These are phyloP conservation scores for Creontiades dilutus DNA, from an alignment of 2,888 invertebrate species.

Conservation along the genomic window DNA sequence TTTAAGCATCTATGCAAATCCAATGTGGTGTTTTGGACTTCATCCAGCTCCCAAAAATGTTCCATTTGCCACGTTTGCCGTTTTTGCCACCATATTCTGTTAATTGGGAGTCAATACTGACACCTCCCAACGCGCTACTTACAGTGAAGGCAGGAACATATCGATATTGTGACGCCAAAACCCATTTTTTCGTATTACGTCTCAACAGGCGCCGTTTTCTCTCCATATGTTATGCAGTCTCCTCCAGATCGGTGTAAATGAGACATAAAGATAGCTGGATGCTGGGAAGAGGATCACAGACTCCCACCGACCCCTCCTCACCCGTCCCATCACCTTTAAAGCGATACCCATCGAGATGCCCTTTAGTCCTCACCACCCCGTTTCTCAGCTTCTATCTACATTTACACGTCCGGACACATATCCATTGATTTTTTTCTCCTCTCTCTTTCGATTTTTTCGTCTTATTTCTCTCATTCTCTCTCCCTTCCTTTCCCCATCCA, in stretches of 20 bases:
- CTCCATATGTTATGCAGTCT: not conserved
- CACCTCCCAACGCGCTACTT: no score
- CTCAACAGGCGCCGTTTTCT: not conserved
- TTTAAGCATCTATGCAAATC: no score
- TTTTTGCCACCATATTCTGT: no score
- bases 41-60: no score
- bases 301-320: not conserved
- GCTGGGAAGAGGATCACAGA: not conserved
- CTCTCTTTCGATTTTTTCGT: not conserved
- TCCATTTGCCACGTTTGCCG: no score
- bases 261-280: conserved; percentile 22
- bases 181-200: not conserved
- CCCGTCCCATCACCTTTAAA: not conserved
- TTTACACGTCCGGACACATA: conserved; percentile 39
- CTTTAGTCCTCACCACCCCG: conserved; percentile 23
- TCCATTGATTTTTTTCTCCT: conserved; percentile 25
- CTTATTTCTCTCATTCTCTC: not conserved
- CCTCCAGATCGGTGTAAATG: conserved; percentile 4
- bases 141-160: no score
- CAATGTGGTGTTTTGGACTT: no score
- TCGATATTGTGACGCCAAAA: not conserved
- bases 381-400: conserved; percentile 34
- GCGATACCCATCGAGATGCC: conserved; percentile 17
- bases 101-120: no score
- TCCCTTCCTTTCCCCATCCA: not conserved